These are phyloP conservation scores for Altica lythri DNA, from an alignment of 2,888 invertebrate species.

Conservation along the genomic window DNA sequence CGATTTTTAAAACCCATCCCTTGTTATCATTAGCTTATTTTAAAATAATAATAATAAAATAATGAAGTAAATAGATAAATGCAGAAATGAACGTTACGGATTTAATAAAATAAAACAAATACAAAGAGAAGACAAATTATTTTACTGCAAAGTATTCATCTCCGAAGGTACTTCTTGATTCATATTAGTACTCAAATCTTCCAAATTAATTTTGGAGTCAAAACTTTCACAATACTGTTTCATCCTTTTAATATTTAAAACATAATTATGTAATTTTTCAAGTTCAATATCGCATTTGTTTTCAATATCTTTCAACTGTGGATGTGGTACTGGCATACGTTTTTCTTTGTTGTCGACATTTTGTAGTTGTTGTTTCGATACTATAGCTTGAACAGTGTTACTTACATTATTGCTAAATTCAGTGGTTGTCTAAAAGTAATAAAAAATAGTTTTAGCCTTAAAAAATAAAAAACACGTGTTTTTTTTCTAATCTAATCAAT, in stretches of 20 bases:
- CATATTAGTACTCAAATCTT: too few species aligned
- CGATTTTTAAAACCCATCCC: too few species aligned
- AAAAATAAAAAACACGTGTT: background rate
- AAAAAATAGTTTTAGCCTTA: background rate
- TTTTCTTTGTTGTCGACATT: background rate
- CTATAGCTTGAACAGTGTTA: background rate
- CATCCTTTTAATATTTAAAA: constrained; percentile 16
- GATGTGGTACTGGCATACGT: background rate
- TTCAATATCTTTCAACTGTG: constrained; percentile 19
- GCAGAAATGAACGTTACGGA: too few species aligned
- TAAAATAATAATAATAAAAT: too few species aligned
- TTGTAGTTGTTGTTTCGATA: background rate
- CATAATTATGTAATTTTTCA: constrained; percentile 15
- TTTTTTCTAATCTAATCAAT: background rate
- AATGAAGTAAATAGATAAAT: too few species aligned
- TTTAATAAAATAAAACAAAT: too few species aligned
- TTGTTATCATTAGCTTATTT: too few species aligned
- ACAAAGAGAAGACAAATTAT: too few species aligned
- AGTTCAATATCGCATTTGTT: constrained; percentile 20
- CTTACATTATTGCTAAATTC: background rate
- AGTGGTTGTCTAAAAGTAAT: background rate
- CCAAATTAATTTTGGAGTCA: background rate
- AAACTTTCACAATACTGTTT: constrained; percentile 14
- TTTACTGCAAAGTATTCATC: too few species aligned
- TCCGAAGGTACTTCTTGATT: too few species aligned